Evolutionary conservation across 1,140 invertebrate genomes (phyloP), one percentile per base, ranked within the genome.

Genomic region (Aphelinus certus): DNA sequence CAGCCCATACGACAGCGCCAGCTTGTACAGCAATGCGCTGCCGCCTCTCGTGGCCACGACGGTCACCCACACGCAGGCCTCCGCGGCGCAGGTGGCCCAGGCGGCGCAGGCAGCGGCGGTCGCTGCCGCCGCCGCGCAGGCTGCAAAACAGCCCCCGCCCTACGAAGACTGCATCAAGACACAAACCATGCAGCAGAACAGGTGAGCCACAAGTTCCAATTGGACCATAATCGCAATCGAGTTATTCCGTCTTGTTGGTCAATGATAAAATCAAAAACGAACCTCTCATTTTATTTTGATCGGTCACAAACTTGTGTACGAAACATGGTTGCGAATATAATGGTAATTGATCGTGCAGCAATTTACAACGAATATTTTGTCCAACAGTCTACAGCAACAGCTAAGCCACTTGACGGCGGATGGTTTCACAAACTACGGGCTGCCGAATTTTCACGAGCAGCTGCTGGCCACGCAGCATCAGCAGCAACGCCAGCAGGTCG

Each of bases 81-180:
- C 69, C 46, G 45, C 26, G 1, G 58, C 46, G 3, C 46, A 45
- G 1, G 67, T 61, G 1, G 67, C 63, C 6, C 63, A 48, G 45
- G 71, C 55, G 3, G 73, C 70, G 6, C 51, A 53, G 7, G 64
- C 63, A 7, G 60, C 63, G 60, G 75, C 75, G 7, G 75, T 69
- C 3, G 75, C 65, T 0, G 75, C 58, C 1, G 73, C 73, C 3
- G 73, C 73, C 3, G 75, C 68, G 0, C 69, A 71, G n/a, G 70
- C 75, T 2, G 84, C 86, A 3, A 95, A 95, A 79, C 94, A 96
- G 83, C 94, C 94, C 43, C 95, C 95, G 26, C 92, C 94, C 69
- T 96, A 96, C 86, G 95, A 96, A 82, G 95, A 96, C 81, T 95
- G 94, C 82, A 93, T 96, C 81, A 96, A 96, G 88, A 88, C 87